Evolutionary conservation across 2,797 vertebrate species (phyloP), one percentile per base, ranked within the genome.

Genomic region (Phalloptychus januarius): DNA sequence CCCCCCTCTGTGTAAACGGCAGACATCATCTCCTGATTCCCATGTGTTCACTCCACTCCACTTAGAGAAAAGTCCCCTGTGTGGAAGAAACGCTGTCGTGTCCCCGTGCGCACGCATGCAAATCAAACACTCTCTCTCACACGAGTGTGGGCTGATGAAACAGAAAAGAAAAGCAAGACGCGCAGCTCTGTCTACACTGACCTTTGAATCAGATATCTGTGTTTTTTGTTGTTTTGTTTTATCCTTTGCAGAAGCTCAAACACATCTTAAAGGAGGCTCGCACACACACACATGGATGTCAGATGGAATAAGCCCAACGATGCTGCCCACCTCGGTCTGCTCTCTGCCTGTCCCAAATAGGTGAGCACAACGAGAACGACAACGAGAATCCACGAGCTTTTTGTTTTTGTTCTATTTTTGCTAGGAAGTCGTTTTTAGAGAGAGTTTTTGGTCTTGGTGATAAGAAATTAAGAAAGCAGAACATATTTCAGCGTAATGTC

Each of bases 241-340:
- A 25, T 78, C 33, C n/a, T 74, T 40, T 11, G 31, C 85, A 91
- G 90, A 79, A 11, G 54, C 75, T 82, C 58, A 79, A 72, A 54
- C 77, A 83, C 69, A 25, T 70, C 78, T 72, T 69, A n/a, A 61
- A 74, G 45, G 69, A 33, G 67, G 90, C 74, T 86, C 63, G 12
- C 63, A 40, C 67, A 70, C 52, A 54, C 67, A 70, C 92, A 91
- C 91, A 91, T 91, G 90, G 90, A 89, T 40, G 77, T 83, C 67
- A 80, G 83, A 77, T 91, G 81, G 85, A 72, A 45, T 67, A 83
- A 46, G 65, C 80, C 80, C 46, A 87, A 88, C 83, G 87, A 96
- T 95, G 95, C 87, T 95, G 85, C 92, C 90, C 45, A 72, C 86
- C 70, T 82, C 89, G 3, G 38, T 82, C 61, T 58, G 63, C 82